These are phyloP conservation scores for Stegodyphus dumicola DNA, from an alignment of 1,140 invertebrate genomes.

Conservation along the genomic window DNA sequence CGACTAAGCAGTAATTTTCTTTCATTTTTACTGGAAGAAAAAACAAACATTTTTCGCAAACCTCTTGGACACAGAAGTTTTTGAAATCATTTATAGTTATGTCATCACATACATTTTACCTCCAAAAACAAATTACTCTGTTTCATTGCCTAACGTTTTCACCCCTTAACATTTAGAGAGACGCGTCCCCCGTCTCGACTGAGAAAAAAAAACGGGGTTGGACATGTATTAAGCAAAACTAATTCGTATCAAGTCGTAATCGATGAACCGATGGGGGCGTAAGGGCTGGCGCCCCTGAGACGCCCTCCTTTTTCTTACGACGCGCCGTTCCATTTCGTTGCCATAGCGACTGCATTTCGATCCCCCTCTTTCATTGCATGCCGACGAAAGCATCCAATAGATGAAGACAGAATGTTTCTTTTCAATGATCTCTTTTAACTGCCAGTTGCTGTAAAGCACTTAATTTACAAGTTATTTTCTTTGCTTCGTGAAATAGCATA, in stretches of 20 bases:
- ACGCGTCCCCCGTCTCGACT: too few relatives aligned
- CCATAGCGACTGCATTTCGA: background rate
- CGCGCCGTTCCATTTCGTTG: conserved; percentile 9
- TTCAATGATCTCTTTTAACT: background rate
- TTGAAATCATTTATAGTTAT: background rate
- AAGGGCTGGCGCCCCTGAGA: conserved; percentile 30
- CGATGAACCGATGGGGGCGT: conserved; percentile 36
- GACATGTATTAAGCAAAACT: too few relatives aligned
- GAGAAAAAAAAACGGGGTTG: too few relatives aligned
- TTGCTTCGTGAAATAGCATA: too few relatives aligned
- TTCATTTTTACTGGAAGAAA: too few relatives aligned
- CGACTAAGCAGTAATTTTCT: too few relatives aligned
- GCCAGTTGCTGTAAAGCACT: too few relatives aligned
- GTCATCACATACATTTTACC: background rate
- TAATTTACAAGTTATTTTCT: too few relatives aligned
- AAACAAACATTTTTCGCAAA: too few relatives aligned
- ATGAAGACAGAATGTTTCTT: background rate
- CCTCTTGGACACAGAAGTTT: too few relatives aligned
- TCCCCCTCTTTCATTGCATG: background rate
- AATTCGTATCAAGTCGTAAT: conserved; percentile 1
- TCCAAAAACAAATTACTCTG: background rate
- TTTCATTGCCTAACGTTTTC: too few relatives aligned
- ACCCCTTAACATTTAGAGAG: too few relatives aligned
- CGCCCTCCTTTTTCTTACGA: conserved; percentile 50
- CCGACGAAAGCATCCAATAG: background rate